These are phyloP conservation scores for Nomia melanderi DNA, from an alignment of 1,140 invertebrate species.

Conservation along the genomic window DNA sequence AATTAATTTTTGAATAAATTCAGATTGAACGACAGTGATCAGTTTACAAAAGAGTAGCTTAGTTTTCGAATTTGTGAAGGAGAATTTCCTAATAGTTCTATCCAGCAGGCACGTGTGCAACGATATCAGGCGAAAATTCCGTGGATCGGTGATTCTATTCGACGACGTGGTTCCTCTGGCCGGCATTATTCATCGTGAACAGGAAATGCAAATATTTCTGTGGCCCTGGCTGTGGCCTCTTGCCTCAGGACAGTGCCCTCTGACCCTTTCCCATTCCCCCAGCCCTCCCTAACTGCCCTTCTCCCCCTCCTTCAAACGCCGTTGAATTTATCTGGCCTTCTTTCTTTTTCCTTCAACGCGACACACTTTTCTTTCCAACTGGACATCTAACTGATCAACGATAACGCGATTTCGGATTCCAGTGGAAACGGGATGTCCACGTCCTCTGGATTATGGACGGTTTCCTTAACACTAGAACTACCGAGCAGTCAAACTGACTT, in stretches of 20 bases:
- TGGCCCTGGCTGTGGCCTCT: slow-evolving; percentile 43
- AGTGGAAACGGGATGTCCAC: not conserved
- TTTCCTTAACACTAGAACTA: no score
- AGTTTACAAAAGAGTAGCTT: no score
- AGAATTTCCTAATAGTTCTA: no score
- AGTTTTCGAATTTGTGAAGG: not conserved
- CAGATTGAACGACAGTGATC: no score
- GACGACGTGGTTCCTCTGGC: slow-evolving; percentile 26
- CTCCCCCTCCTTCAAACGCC: not conserved
- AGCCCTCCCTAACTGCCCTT: not conserved
- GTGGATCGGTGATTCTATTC: slow-evolving; percentile 29
- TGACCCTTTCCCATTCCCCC: slow-evolving; percentile 56
- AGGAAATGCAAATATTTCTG: slow-evolving; percentile 71
- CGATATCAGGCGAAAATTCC: slow-evolving; percentile 24
- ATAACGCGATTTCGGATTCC: not conserved
- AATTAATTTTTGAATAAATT: no score
- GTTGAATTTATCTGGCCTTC: not conserved
- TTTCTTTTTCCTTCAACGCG: not conserved
- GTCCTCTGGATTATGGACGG: no score
- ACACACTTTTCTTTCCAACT: not conserved
- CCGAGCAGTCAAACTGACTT: no score
- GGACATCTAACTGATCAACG: not conserved
- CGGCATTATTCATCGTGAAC: slow-evolving; percentile 66
- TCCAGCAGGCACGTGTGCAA: not conserved
- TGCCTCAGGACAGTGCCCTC: slow-evolving; percentile 59